Percentiles rank a stretch among this genome's conserved stretches.
These are phyloP conservation scores for Aleiodes sp. DNA, from an alignment of 1,140 invertebrate species.

Conservation along the genomic window DNA sequence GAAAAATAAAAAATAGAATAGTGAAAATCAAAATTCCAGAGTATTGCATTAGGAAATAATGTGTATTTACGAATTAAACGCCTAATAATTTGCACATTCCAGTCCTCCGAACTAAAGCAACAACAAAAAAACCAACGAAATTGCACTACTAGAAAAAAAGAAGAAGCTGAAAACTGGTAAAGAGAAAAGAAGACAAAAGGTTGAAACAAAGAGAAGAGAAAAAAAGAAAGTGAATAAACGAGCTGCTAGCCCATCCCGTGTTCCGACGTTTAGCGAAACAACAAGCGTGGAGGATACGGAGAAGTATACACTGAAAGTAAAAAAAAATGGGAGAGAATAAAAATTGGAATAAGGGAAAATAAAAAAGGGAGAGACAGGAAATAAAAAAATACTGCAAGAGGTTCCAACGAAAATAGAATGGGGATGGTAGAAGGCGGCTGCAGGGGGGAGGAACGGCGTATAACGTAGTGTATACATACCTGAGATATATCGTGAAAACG, in stretches of 20 bases:
- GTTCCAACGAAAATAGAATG: slow-evolving; percentile 33
- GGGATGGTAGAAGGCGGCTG: slow-evolving; percentile 30
- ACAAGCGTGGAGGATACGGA: background rate
- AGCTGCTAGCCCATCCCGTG: slow-evolving; percentile 35
- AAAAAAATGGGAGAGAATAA: background rate
- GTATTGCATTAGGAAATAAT: no score
- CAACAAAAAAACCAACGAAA: background rate
- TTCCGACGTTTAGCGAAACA: slow-evolving; percentile 38
- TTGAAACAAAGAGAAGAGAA: slow-evolving; percentile 7
- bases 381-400: slow-evolving; percentile 19
- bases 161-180: background rate
- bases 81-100: no score
- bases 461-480: slow-evolving; percentile 28
- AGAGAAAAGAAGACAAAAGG: slow-evolving; percentile 9
- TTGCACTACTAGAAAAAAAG: background rate
- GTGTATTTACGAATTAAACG: no score
- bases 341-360: slow-evolving; percentile 17
- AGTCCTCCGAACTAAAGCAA: background rate
- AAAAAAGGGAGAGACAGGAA: background rate
- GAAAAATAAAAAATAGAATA: no score
- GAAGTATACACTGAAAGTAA: background rate
- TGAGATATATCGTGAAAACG: slow-evolving; percentile 35
- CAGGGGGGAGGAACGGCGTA: no score
- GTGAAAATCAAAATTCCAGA: no score
- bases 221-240: slow-evolving; percentile 31